Base-by-base conservation (phyloP, 2,113 vertebrate genomes). In the Regulus satrapa region DNA sequence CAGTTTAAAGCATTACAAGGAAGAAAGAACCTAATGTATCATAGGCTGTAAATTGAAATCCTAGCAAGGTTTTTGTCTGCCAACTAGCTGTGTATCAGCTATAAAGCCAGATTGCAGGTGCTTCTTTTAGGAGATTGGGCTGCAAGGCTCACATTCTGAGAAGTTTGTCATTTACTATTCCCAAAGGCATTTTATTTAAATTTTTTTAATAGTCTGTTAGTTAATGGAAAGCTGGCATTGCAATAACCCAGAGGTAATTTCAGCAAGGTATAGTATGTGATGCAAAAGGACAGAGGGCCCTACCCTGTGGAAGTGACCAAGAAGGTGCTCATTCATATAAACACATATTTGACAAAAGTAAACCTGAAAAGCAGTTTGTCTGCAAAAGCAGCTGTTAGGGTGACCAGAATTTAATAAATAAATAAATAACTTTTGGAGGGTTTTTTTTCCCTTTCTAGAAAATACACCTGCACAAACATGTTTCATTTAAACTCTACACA, bases 1-100 rank as follows among this genome's bases (percentile, higher is more conserved):
- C 76, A 83, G 86, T 89, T 93, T 96, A 96, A 93, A 97, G 88
- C 79, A 80, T 83, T 90, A 80, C 67, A 77, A 90, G 62, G 69
- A 82, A 94, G 72, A 93, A 94, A 95, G 88, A 85, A 85, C 62
- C 48, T 71, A 85, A 19, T 51, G 71, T 79, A 94, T 88, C 84
- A 89, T 6, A 54, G 58, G 78, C 55, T 82, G 58, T 76, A 96
- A 95, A 96, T 75, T 94, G 82, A 94, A 96, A 96, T 89, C 52
- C 91, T 79, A 85, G 89, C 52, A 64, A 92, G 86, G 73, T n/a
- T 89, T 96, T 94, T 88, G 46, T 77, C 80, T 92, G 66, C 49
- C 88, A 88, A 15, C 91, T 75, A 75, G 43, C 56, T 89, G 67
- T 75, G 67, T 71, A 79, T 88, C 85, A 79, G 55, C 85, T 82